These are phyloP conservation scores for Drosophila elegans DNA, from an alignment of 1,140 invertebrate species.

Conservation along the genomic window DNA sequence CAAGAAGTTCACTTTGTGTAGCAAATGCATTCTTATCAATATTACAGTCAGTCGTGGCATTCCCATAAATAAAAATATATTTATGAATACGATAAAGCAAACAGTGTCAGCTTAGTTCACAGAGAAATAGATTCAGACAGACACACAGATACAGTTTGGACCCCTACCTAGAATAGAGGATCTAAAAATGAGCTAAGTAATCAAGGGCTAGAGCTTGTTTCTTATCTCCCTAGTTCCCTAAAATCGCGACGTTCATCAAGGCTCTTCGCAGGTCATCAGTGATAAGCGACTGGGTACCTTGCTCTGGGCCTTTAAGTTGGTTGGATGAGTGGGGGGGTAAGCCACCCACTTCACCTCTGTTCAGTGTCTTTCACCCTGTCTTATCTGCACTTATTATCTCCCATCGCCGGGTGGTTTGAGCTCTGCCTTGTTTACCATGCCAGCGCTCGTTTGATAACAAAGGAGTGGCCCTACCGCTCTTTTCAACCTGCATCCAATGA, in stretches of 20 bases:
- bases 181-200: not conserved
- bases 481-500: constrained; percentile 35
- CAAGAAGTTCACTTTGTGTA: too few species aligned
- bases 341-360: constrained; percentile 12
- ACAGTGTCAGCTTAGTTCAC: not conserved
- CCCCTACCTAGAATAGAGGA: constrained; percentile 14
- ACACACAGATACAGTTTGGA: not conserved
- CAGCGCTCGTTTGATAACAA: constrained; percentile 57
- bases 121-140: not conserved
- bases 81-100: too few species aligned
- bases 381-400: constrained; percentile 68
- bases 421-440: constrained; percentile 44
- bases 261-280: constrained; percentile 55
- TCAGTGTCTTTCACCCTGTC: constrained; percentile 8
- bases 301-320: not conserved
- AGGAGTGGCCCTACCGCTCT: constrained; percentile 32
- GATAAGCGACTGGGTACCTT: constrained; percentile 39
- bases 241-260: not conserved
- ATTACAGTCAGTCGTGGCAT: too few species aligned
- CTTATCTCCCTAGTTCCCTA: not conserved
- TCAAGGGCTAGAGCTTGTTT: not conserved
- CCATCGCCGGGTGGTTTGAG: constrained; percentile 38
- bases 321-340: constrained; percentile 21
- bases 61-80: too few species aligned
- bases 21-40: too few species aligned